phyloP scores from a whole-genome alignment of 2,113 vertebrate species.

The Emydocephalus ijimae region DNA sequence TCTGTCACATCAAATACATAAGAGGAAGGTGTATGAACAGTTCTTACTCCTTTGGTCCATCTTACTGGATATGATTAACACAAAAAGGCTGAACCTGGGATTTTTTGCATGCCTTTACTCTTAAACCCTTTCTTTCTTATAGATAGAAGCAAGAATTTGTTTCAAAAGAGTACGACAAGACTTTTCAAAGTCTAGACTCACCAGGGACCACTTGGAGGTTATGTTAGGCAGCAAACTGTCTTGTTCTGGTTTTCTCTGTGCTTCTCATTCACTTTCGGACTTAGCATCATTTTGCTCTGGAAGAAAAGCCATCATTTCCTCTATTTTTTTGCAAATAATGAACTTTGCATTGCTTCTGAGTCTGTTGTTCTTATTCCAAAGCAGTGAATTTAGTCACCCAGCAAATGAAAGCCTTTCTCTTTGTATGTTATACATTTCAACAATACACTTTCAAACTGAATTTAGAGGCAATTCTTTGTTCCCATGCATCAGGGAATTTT shows the following conservation, averaged over 20 bases:
- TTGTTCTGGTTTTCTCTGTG: not conserved
- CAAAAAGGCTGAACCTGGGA: not conserved
- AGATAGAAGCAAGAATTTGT: not conserved
- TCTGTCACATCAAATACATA: not conserved
- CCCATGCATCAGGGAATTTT: constrained; percentile 49
- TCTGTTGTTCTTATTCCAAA: constrained; percentile 30
- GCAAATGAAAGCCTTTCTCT: constrained; percentile 43
- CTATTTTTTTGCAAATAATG: constrained; percentile 37
- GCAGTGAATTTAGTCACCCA: constrained; percentile 23
- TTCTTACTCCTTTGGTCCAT: not conserved
- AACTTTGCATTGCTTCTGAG: constrained; percentile 18
- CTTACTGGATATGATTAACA: not conserved
- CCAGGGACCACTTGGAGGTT: not conserved
- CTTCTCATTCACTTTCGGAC: constrained; percentile 17
- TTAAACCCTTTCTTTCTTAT: not conserved
- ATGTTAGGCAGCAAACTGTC: not conserved
- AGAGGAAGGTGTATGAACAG: not conserved
- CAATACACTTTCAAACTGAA: constrained; percentile 50
- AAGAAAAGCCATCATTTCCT: constrained; percentile 16
- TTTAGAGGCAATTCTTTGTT: constrained; percentile 48
- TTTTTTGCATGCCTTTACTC: not conserved
- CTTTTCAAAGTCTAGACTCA: not conserved
- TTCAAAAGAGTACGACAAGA: not conserved
- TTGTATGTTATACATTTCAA: constrained; percentile 36
- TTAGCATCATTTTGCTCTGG: constrained; percentile 34